Evolutionary conservation across 2,888 invertebrate genomes (phyloP).

Genomic region (Ctenicera cuprea): DNA sequence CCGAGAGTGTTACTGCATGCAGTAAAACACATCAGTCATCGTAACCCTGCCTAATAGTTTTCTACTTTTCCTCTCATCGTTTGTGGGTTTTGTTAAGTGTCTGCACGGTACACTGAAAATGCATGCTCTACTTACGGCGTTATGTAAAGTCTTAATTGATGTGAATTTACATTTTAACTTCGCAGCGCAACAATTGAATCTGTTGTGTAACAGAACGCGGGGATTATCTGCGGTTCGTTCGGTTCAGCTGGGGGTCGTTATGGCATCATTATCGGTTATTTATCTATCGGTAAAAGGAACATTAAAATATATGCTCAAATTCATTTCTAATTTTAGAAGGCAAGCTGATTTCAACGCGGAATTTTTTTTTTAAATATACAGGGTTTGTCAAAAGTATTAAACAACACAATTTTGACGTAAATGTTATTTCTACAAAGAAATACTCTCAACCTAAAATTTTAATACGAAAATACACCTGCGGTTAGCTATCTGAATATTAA

Average conservation of each 20-base stretch:
- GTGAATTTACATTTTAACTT: slow-evolving; percentile 70
- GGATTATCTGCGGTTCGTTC: slow-evolving; percentile 60
- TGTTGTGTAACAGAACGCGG: slow-evolving; percentile 60
- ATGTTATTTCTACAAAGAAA: no score
- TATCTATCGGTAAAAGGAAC: slow-evolving; percentile 41
- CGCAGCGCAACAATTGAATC: slow-evolving; percentile 64
- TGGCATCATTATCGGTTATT: slow-evolving; percentile 3
- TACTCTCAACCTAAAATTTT: no score
- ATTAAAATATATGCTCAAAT: background rate
- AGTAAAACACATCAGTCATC: slow-evolving; percentile 17
- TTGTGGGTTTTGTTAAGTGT: slow-evolving; percentile 59
- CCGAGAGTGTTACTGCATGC: background rate
- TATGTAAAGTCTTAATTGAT: slow-evolving; percentile 71
- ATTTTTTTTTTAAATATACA: no score
- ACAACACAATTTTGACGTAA: no score
- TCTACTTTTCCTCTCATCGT: slow-evolving; percentile 61
- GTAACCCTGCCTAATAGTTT: slow-evolving; percentile 53
- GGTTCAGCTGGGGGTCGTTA: slow-evolving; percentile 49
- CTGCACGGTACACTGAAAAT: slow-evolving; percentile 68
- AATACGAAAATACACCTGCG: no score
- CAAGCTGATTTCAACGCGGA: no score
- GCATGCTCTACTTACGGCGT: slow-evolving; percentile 71
- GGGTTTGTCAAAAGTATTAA: no score
- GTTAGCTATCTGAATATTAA: no score
- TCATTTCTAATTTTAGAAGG: background rate